These are phyloP conservation scores for Cotesia vestalis DNA, from an alignment of 1,140 invertebrate species.

Conservation along the genomic window DNA sequence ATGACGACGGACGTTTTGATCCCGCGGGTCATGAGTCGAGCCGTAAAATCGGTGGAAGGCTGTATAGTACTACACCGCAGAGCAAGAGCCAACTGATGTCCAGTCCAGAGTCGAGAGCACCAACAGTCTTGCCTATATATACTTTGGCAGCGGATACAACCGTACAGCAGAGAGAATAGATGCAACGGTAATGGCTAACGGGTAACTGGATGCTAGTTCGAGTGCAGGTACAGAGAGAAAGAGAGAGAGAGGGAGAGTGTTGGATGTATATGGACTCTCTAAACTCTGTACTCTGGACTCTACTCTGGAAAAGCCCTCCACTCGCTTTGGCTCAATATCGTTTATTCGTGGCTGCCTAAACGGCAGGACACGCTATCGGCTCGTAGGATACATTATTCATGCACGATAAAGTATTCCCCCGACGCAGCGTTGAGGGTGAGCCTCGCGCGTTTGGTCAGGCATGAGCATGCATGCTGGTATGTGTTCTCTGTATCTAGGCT, in stretches of 20 bases:
- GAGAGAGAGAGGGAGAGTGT: too few relatives aligned
- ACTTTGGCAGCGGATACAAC: too few relatives aligned
- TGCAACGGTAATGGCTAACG: background rate
- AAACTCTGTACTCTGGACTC: background rate
- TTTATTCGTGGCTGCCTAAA: constrained; percentile 50
- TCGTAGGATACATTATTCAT: constrained; percentile 55
- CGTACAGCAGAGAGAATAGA: background rate
- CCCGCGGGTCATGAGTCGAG: constrained; percentile 25
- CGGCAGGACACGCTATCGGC: constrained; percentile 52
- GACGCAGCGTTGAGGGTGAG: constrained; percentile 31
- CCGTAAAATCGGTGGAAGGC: constrained; percentile 35
- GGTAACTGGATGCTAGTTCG: too few relatives aligned
- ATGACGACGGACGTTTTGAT: constrained; percentile 21
- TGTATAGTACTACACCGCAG: background rate
- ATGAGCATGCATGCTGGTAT: constrained; percentile 31
- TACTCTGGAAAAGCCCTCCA: constrained; percentile 2
- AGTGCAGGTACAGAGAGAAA: too few relatives aligned
- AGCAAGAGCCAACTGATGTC: constrained; percentile 3
- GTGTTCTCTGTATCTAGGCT: constrained; percentile 16
- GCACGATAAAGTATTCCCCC: constrained; percentile 55
- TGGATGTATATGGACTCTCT: too few relatives aligned
- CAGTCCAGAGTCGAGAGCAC: background rate
- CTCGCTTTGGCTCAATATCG: constrained; percentile 46
- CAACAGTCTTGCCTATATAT: too few relatives aligned
- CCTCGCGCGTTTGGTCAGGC: constrained; percentile 34